Evolutionary conservation across 1,140 invertebrate genomes (phyloP).

Genomic region (Drosophila parvula): DNA sequence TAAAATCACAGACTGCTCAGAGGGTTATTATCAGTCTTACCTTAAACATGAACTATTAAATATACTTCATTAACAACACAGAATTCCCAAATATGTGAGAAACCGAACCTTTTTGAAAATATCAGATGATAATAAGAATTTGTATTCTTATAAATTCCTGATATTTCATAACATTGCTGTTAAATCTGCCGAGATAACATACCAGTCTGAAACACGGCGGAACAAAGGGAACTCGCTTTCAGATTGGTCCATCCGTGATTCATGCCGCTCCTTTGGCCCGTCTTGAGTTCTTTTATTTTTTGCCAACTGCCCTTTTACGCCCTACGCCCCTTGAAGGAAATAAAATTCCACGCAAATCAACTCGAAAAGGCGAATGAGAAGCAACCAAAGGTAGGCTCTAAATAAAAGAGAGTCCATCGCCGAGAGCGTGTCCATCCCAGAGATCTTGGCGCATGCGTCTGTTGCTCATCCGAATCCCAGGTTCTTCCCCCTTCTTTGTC

Average conservation of each 20-base stretch:
- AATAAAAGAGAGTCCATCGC: slow-evolving; percentile 31
- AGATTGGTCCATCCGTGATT: slow-evolving; percentile 46
- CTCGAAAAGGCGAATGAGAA: slow-evolving; percentile 55
- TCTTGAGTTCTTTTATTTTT: neutral
- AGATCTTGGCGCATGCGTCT: slow-evolving; percentile 74
- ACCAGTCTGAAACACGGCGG: slow-evolving; percentile 14
- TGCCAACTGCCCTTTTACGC: neutral
- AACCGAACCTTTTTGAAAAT: neutral
- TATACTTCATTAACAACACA: no score
- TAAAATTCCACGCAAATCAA: slow-evolving; percentile 79
- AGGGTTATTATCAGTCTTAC: neutral
- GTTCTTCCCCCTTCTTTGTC: neutral
- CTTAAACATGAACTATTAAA: no score
- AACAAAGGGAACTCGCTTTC: slow-evolving; percentile 33
- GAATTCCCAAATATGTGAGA: neutral
- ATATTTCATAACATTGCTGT: slow-evolving; percentile 41
- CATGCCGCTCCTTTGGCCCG: slow-evolving; percentile 32
- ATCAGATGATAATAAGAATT: neutral
- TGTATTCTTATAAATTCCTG: slow-evolving; percentile 1
- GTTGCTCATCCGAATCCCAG: slow-evolving; percentile 52
- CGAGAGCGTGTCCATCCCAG: slow-evolving; percentile 52
- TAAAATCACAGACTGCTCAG: neutral
- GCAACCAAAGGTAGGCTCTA: slow-evolving; percentile 30
- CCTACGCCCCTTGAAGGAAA: slow-evolving; percentile 48
- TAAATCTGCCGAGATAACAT: slow-evolving; percentile 23